Percentiles rank a stretch among this genome's conserved stretches.
Conservation (phyloP, 2,888 invertebrate species). For the Troides helena region DNA sequence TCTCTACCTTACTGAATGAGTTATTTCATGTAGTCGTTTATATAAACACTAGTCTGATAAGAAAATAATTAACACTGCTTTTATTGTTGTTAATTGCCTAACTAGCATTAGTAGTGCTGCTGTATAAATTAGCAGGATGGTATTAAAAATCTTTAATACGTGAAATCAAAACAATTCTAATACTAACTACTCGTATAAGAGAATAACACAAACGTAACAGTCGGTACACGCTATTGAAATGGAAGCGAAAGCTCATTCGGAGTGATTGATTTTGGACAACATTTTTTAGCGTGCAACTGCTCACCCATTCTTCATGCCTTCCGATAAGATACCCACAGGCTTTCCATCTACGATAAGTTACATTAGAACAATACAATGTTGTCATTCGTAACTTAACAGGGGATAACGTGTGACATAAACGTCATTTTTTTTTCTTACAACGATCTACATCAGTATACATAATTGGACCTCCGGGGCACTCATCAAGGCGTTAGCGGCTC, state of each 20-base stretch:
- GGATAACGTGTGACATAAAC: conserved; percentile 17
- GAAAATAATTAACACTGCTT: too few relatives aligned
- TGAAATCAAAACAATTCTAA: too few relatives aligned
- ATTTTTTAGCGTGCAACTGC: conserved; percentile 16
- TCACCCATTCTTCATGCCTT: conserved; percentile 27
- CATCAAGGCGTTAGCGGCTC: conserved; percentile 25
- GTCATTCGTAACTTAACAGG: conserved; percentile 15
- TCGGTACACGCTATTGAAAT: background rate
- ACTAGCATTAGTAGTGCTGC: too few relatives aligned
- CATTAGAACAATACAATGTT: conserved; percentile 14
- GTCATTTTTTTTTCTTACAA: conserved; percentile 17
- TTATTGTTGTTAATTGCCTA: too few relatives aligned
- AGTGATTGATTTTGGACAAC: conserved; percentile 29
- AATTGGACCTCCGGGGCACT: conserved; percentile 26
- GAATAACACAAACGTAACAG: background rate
- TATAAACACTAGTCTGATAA: too few relatives aligned
- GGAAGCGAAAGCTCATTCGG: conserved; percentile 19
- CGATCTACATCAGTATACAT: conserved; percentile 21
- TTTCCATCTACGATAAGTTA: conserved; percentile 27
- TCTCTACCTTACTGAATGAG: too few relatives aligned
- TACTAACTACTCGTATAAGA: too few relatives aligned
- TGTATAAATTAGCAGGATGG: too few relatives aligned
- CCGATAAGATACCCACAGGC: conserved; percentile 28
- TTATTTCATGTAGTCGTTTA: too few relatives aligned
- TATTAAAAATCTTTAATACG: too few relatives aligned